Conservation (phyloP, 2,113 vertebrate species). For the Amazona guildingii region DNA sequence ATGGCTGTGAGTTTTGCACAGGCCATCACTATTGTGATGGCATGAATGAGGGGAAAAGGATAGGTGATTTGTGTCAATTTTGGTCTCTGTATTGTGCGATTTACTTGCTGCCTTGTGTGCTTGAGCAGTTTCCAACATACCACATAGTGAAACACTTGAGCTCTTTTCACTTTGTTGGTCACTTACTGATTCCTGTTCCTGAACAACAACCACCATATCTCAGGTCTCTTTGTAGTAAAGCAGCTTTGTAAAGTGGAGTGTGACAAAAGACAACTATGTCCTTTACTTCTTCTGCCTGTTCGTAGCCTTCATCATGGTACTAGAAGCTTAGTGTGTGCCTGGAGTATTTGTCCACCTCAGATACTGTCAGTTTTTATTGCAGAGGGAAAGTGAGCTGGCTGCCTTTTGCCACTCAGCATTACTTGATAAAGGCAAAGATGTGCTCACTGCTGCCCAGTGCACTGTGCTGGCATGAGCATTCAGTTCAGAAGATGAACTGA, state of each 20-base stretch:
- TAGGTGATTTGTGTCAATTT: not conserved
- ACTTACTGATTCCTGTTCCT: not conserved
- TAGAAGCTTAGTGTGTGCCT: not conserved
- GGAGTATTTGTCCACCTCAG: not conserved
- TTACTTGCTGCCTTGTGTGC: not conserved
- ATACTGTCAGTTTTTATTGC: not conserved
- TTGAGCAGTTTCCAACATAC: not conserved
- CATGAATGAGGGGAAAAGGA: not conserved
- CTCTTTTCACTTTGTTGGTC: not conserved
- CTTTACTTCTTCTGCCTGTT: not conserved
- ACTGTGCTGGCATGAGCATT: rapidly evolving
- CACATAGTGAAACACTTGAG: not conserved
- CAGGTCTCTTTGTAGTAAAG: not conserved
- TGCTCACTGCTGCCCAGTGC: not conserved
- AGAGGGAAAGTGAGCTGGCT: not conserved
- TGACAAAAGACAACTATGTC: not conserved
- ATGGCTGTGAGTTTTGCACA: not conserved
- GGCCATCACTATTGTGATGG: not conserved
- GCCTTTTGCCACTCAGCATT: not conserved
- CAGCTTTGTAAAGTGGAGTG: not conserved
- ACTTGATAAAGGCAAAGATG: not conserved
- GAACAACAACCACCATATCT: not conserved
- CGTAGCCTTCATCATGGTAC: not conserved
- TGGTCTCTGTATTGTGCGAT: not conserved
- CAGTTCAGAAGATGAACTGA: not conserved